phyloP scores from a whole-genome alignment of 2,797 vertebrate genomes.

The Coracias cyanogaster region DNA sequence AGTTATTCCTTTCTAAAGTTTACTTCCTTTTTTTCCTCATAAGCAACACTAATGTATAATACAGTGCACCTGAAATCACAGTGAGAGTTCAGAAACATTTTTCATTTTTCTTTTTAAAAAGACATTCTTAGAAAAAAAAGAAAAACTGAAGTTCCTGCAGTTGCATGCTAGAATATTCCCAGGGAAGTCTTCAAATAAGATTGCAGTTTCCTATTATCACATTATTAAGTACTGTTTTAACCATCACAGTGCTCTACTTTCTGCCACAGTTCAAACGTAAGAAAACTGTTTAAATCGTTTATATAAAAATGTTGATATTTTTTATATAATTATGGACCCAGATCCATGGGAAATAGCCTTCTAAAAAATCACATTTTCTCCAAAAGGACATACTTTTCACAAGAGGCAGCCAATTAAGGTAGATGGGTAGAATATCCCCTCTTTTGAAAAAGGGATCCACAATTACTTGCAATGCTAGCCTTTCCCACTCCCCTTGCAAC shows the following conservation, averaged over 20 bases:
- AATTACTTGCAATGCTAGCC: neutral
- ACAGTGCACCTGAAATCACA: neutral
- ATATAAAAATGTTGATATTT: neutral
- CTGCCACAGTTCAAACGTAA: neutral
- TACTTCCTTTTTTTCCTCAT: neutral
- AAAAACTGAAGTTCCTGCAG: neutral
- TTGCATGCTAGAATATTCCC: neutral
- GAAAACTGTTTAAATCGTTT: neutral
- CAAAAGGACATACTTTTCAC: neutral
- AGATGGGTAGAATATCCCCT: accelerated
- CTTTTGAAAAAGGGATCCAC: neutral
- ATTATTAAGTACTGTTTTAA: neutral
- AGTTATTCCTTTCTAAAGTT: neutral
- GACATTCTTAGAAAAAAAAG: neutral
- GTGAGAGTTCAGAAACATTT: neutral
- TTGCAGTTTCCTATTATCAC: neutral
- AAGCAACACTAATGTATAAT: neutral
- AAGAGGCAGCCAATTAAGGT: neutral
- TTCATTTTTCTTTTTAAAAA: neutral
- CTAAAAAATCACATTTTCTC: neutral
- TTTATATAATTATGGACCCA: neutral
- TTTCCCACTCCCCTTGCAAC: neutral
- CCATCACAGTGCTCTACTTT: neutral
- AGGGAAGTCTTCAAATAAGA: neutral
- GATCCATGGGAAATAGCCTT: neutral